Percentiles rank a stretch among this genome's conserved stretches.
Evolutionary conservation across 2,113 vertebrate species (phyloP).

Genomic region (Typhlomys cinereus): DNA sequence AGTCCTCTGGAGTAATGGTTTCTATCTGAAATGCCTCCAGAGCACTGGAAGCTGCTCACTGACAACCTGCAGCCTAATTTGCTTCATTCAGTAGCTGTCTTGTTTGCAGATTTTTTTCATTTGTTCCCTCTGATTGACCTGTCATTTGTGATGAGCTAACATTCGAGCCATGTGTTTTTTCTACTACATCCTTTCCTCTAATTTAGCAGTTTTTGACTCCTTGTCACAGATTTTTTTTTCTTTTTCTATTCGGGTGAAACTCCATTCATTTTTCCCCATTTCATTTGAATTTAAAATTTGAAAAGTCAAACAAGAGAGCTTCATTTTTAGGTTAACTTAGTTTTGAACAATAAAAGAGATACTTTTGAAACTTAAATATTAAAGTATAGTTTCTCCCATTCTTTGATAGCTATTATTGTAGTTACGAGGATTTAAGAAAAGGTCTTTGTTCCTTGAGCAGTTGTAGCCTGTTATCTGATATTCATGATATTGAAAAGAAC

Average conservation of each 20-base stretch:
- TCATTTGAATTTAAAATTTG: slow-evolving; percentile 12
- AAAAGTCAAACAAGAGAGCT: not conserved
- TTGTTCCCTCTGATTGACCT: slow-evolving; percentile 86
- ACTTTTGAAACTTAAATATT: slow-evolving; percentile 47
- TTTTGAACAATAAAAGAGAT: not conserved
- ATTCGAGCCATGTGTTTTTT: slow-evolving; percentile 79
- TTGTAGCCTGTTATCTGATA: not conserved
- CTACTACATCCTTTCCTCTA: slow-evolving; percentile 58
- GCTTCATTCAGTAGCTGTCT: slow-evolving; percentile 75
- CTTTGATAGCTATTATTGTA: not conserved
- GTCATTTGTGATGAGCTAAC: slow-evolving; percentile 84
- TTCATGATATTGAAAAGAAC: slow-evolving; percentile 50
- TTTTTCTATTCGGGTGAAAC: not conserved
- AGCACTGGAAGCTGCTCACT: slow-evolving; percentile 65
- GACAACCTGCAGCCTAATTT: slow-evolving; percentile 78
- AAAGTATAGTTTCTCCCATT: slow-evolving; percentile 10
- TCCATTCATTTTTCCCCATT: not conserved
- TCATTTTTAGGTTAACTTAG: slow-evolving; percentile 34
- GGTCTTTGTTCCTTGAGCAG: not conserved
- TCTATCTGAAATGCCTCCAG: slow-evolving; percentile 77
- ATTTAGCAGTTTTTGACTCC: slow-evolving; percentile 71
- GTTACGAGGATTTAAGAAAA: not conserved
- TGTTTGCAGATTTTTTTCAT: slow-evolving; percentile 85
- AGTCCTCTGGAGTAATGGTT: slow-evolving; percentile 72
- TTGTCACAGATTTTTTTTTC: slow-evolving; percentile 1